Evolutionary conservation across 2,113 vertebrate species (phyloP), one percentile per base, ranked within the genome.

Genomic region (Atrichornis clamosus): DNA sequence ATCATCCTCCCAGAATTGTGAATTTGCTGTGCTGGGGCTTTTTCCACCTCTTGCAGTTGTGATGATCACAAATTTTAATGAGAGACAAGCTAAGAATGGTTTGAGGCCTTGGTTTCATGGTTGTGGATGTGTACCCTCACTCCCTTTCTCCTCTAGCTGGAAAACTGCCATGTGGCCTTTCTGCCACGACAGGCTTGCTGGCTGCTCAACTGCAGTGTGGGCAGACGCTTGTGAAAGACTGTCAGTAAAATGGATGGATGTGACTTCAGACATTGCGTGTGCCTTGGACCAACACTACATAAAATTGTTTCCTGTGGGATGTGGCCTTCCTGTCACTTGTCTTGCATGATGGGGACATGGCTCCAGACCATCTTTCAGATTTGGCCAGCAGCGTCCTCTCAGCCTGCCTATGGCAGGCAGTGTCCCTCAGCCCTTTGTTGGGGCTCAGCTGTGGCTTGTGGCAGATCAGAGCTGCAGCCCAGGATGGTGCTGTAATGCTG

Each of bases 351-450:
- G 1, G 13, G 7, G 5, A 64, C 30, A 39, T 15, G 9, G n/a
- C 30, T 28, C 33, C 11, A 47, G 30, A 26, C 4, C n/a, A 33
- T 27, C 23, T 93, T 56, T 49, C 46, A 30, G 3, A 39, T 39
- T 16, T 2, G 1, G 5, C 33, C 49, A 42, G 33, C 44, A 55
- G 42, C 27, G 19, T n/a, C 2, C n/a, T 65, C 49, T 28, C 26
- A 59, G 28, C 12, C 37, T 83, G 42, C 33, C 39, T 76, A 1
- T 2, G 1, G 49, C 28, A 59, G 24, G 0, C 0, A 3, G 4
- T 88, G 56, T 26, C 27, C 52, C 19, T 87, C 47, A 24, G 33
- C 5, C 18, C 30, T 30, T 47, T 49, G 5, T 1, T n/a, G 62
- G 19, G 44, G 19, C 12, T 33, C 30, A 27, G 24, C 21, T 11